Conservation (phyloP, 1,140 invertebrate genomes). For the Odontomachus brunneus region DNA sequence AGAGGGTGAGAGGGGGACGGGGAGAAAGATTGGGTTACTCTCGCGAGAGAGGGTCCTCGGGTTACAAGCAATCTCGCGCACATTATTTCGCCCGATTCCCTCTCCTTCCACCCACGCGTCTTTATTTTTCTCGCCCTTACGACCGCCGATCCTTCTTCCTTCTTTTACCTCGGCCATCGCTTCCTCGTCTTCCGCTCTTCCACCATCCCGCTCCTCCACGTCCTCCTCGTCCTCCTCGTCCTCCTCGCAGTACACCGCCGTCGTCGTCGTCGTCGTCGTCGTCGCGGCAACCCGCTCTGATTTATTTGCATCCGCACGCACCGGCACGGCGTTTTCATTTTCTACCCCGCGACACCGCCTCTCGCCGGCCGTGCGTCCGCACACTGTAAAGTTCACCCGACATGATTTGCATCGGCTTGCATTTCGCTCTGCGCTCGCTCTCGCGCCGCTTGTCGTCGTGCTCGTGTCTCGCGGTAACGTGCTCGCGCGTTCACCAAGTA, state of each 20-base stretch:
- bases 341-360: conserved; percentile 62
- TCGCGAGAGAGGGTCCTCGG: conserved; percentile 77
- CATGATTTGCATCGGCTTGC: conserved; percentile 76
- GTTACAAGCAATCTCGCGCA: conserved; percentile 84
- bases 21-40: conserved; percentile 81
- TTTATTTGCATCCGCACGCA: conserved; percentile 78
- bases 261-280: conserved; percentile 63
- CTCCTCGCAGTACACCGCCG: conserved; percentile 60
- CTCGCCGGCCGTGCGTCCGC: conserved; percentile 67
- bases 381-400: conserved; percentile 72
- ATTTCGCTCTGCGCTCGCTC: conserved; percentile 59
- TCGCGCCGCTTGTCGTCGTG: conserved; percentile 43
- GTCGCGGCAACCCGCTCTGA: conserved; percentile 66
- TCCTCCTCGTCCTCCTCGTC: conserved; percentile 38
- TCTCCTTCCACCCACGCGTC: conserved; percentile 3
- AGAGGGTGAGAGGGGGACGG: conserved; percentile 36
- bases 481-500: background rate
- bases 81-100: conserved; percentile 79
- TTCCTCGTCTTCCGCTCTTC: conserved; percentile 20
- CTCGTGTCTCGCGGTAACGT: background rate
- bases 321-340: conserved; percentile 69
- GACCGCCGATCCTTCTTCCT: conserved; percentile 25
- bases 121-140: conserved; percentile 32
- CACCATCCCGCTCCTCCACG: background rate
- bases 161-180: conserved; percentile 41